A percentile compares a stretch with the other conserved stretches of the same genome.
Evolutionary conservation across 2,113 vertebrate species (phyloP).

Genomic region (Alligator mississippiensis): DNA sequence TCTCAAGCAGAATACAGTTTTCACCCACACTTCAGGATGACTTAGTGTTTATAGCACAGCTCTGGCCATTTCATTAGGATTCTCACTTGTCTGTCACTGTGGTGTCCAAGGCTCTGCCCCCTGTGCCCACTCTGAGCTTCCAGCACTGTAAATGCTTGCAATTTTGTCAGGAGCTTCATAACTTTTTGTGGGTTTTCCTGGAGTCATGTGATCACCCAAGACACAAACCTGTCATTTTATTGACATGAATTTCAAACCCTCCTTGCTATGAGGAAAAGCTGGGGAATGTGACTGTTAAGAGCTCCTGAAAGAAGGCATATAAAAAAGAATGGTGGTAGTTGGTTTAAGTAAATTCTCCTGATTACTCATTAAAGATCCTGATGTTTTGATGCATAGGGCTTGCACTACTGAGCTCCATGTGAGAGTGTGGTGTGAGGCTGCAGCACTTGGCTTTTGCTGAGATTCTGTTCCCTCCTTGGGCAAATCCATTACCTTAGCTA

Average conservation of each 20-base stretch:
- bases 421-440: background rate
- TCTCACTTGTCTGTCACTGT: no score
- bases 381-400: background rate
- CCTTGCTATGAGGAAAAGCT: background rate
- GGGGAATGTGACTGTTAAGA: background rate
- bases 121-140: no score
- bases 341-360: background rate
- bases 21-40: background rate
- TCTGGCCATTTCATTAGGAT: background rate
- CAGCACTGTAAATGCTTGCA: background rate
- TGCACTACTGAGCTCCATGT: background rate
- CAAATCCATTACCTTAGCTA: background rate
- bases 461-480: background rate
- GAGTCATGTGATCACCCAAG: background rate
- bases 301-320: background rate
- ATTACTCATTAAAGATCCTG: background rate
- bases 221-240: background rate
- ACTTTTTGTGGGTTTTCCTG: background rate
- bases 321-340: background rate
- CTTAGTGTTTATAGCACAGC: background rate
- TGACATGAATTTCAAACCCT: background rate
- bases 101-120: background rate
- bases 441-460: background rate
- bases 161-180: background rate
- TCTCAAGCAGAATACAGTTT: background rate